Percentiles rank a stretch among this genome's conserved stretches.
phyloP scores from a whole-genome alignment of 2,113 vertebrate species.

The Forbesichthys agassizii region DNA sequence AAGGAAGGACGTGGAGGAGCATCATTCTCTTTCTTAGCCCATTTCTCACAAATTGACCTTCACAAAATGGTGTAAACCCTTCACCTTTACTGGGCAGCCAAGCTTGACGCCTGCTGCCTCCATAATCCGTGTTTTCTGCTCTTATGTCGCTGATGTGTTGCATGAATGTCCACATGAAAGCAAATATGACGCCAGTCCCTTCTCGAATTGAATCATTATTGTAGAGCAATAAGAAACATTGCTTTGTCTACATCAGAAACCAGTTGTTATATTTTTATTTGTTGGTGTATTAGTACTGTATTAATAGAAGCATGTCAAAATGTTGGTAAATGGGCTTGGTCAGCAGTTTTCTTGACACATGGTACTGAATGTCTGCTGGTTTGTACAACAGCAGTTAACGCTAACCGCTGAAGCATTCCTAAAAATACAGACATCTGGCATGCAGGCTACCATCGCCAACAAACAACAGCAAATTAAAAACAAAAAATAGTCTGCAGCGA shows the following conservation, averaged over 20 bases:
- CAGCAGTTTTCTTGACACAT: conserved; percentile 29
- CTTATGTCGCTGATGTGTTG: conserved; percentile 6
- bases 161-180: neutral
- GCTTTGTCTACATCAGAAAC: conserved; percentile 11
- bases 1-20: conserved; percentile 31
- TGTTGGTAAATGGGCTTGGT: conserved; percentile 36
- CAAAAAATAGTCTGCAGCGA: conserved; percentile 45
- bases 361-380: conserved; percentile 46
- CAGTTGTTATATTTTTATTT: conserved; percentile 33
- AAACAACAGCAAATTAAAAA: conserved; percentile 22
- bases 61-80: conserved; percentile 61
- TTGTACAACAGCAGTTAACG: conserved; percentile 50
- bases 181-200: too few relatives aligned
- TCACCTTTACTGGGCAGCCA: conserved; percentile 50
- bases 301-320: conserved; percentile 47
- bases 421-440: conserved; percentile 61
- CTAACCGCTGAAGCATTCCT: conserved; percentile 36
- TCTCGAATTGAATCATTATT: too few relatives aligned
- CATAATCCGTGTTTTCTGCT: conserved; percentile 37
- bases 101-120: conserved; percentile 35
- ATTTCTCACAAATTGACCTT: conserved; percentile 73
- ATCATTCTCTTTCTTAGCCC: conserved; percentile 52
- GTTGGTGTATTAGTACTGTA: conserved; percentile 45
- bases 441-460: conserved; percentile 47
- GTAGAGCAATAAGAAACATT: neutral